Base-by-base conservation (phyloP, 1,140 invertebrate species). In the Drosophila kepulauana region DNA sequence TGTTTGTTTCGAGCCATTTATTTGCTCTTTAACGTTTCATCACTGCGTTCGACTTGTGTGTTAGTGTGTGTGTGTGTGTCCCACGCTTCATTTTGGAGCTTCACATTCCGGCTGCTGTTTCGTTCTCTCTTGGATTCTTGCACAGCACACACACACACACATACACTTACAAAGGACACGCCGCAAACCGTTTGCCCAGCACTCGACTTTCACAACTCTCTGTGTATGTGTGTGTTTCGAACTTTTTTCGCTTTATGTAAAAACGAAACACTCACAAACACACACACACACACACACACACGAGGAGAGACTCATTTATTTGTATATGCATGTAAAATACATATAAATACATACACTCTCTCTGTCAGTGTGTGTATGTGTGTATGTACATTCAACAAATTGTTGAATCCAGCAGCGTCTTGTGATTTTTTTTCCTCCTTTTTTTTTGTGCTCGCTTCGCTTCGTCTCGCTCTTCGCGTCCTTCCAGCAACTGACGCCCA, bases 21-120 rank as follows among this genome's bases (percentile, higher is more conserved):
- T 87, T 87, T 88, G 82, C 84, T 87, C 79, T 88, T 87, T 87
- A 87, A 88, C 79, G 84, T 82, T 84, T 82, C 72, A 79, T 72
- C 71, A 66, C 38, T 65, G 59, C 11, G 41, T 58, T 49, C 63
- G 38, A 13, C 43, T 66, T 16, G 8, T 11, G 7, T n/a, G 25
- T 48, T 25, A 25, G n/a, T 46, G 7, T 54, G 3, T 41, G 51
- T 56, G 38, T 45, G 33, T 45, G 6, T 59, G 5, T 41, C 20
- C 35, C 48, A 5, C 33, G 52, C 46, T 63, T 46, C 77, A 70
- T 72, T 70, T 81, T 84, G 72, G 30, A 69, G 57, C 54, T 51
- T 61, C 28, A 65, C 79, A 80, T 88, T 86, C 80, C 82, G 80
- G 76, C 49, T 58, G 54, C 41, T 35, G 33, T 59, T 79, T 67